Evolutionary conservation across 2,113 vertebrate genomes (phyloP).

Genomic region (Erythrocercus mccallii): DNA sequence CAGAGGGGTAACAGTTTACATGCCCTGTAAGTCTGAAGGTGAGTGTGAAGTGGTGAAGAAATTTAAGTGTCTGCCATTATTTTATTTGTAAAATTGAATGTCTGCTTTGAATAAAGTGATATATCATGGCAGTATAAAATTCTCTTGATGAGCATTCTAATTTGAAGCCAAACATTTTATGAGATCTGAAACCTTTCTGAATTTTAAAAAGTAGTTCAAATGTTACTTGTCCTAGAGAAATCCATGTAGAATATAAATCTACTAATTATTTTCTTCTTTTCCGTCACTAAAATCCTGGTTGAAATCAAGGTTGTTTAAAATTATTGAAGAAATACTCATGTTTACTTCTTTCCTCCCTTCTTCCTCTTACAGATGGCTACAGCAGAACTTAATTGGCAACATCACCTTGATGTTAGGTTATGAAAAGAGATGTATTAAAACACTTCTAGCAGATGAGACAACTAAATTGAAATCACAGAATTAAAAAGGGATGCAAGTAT

Average conservation of each 20-base stretch:
- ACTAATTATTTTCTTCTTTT: neutral
- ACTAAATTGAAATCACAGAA: neutral
- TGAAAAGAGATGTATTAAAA: neutral
- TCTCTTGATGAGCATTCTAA: neutral
- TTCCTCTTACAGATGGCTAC: neutral
- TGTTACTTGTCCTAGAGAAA: neutral
- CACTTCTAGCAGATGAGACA: neutral
- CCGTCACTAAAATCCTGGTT: neutral
- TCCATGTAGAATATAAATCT: neutral
- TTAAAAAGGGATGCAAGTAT: neutral
- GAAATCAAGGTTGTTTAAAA: neutral
- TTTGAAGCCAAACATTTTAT: neutral
- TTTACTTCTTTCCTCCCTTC: neutral
- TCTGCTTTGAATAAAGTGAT: neutral
- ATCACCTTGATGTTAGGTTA: neutral
- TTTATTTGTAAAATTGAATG: neutral
- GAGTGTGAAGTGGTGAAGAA: neutral
- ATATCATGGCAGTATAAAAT: neutral
- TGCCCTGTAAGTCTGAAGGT: neutral
- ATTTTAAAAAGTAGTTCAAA: neutral
- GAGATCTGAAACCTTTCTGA: neutral
- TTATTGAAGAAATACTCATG: neutral
- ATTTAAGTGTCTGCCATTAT: neutral
- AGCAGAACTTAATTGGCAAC: neutral
- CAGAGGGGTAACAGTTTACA: neutral